Evolutionary conservation across 2,113 vertebrate species (phyloP).

Genomic region (Peucedramus taeniatus): DNA sequence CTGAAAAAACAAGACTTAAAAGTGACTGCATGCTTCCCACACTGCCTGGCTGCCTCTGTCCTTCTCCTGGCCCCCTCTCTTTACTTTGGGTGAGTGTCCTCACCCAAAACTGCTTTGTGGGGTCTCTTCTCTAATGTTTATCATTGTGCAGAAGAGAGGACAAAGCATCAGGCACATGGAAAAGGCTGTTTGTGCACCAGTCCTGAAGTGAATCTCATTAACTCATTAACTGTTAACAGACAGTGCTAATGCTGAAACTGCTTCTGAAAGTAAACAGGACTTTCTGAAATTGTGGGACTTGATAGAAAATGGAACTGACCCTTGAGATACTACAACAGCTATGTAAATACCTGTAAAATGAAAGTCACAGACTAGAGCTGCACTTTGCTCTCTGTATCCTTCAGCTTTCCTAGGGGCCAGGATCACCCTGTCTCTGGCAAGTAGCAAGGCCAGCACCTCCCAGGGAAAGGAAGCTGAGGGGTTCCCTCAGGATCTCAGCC

Average conservation of each 20-base stretch:
- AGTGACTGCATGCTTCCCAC: neutral
- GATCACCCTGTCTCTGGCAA: neutral
- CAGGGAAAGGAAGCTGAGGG: neutral
- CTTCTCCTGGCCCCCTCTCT: neutral
- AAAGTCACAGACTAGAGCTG: neutral
- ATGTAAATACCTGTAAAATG: neutral
- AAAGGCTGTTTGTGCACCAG: neutral
- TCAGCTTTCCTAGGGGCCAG: neutral
- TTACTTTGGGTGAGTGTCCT: fast-evolving
- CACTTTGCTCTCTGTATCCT: neutral
- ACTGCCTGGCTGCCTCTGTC: neutral
- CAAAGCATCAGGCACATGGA: neutral
- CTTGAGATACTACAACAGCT: neutral
- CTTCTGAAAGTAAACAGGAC: neutral
- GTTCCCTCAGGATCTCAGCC: neutral
- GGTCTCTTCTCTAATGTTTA: neutral
- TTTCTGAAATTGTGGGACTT: neutral
- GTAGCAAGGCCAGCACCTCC: neutral
- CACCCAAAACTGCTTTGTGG: neutral
- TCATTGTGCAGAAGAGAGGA: neutral
- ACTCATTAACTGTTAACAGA: neutral
- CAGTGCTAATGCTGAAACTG: neutral
- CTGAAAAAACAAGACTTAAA: neutral
- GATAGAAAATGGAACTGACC: neutral
- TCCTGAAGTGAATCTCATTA: neutral